Evolutionary conservation across 2,797 vertebrate species (phyloP), one percentile per base, ranked within the genome.

Genomic region (Setipinna tenuifilis): DNA sequence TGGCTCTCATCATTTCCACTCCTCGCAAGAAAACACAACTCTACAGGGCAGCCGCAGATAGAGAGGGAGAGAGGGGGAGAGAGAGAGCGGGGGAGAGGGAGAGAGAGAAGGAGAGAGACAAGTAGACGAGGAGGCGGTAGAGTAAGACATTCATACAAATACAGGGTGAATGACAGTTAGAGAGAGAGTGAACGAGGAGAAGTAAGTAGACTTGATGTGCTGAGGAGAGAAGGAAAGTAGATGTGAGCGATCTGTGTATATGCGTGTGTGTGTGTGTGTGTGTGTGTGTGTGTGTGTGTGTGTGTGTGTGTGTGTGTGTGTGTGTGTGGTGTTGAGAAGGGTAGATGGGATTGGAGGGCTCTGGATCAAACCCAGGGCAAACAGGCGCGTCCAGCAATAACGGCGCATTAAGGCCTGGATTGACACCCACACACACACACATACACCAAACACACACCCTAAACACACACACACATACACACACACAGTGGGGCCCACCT

Each of bases 341-440:
- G 84, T 85, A 81, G 83, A 78, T 48, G 90, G 90, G 93, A 94
- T 84, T 48, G 59, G 93, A 90, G 71, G 85, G 93, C 94, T 86
- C 19, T 19, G 91, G 91, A 92, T 94, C 94, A 90, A 91, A 93
- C 94, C 85, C 92, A 88, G 91, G 92, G 94, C 91, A 93, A 93
- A 95, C 95, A 95, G 59, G 90, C 94, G 93, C 93, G 35, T 82
- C 84, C 90, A 88, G 95, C 95, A 95, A 95, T 96, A 95, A 96
- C 94, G 88, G 91, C 85, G 94, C 93, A 91, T 95, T 95, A 94
- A 75, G 94, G 94, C 84, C 90, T n/a, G 93, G 94, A 94, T 94
- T 92, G 89, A 89, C 94, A 86, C 92, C 85, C 90, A 87, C 87
- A 85, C 23, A 80, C 62, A 11, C 62, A n/a, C 61, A n/a, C 61